Percentiles rank a stretch among this genome's conserved stretches.
Conservation (phyloP, 1,140 invertebrate species). For the Teleopsis dalmanni region DNA sequence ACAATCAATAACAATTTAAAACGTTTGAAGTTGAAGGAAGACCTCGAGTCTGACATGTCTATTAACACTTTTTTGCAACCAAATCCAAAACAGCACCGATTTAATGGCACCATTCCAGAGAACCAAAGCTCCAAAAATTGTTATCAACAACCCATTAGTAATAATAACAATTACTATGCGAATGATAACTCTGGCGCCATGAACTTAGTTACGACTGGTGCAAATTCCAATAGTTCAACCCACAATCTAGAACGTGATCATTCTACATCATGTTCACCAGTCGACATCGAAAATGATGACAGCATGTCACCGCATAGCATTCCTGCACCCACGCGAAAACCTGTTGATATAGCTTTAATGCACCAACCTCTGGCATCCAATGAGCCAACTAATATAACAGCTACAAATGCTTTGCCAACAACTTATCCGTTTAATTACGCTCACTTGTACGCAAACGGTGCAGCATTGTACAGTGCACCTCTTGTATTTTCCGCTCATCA, state of each 20-base stretch:
- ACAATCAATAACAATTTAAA: neutral
- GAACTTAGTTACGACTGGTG: slow-evolving; percentile 6
- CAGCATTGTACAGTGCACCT: slow-evolving; percentile 7
- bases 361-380: neutral
- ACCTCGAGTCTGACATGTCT: neutral
- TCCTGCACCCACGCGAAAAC: neutral
- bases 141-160: too few relatives aligned
- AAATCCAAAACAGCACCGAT: neutral
- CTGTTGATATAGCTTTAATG: neutral
- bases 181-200: slow-evolving; percentile 5
- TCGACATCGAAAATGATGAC: slow-evolving; percentile 10
- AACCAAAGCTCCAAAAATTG: too few relatives aligned
- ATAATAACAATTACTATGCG: too few relatives aligned
- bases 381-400: neutral
- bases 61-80: neutral
- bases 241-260: neutral
- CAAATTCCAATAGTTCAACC: neutral
- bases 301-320: slow-evolving; percentile 4
- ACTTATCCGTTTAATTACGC: slow-evolving; percentile 10
- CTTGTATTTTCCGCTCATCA: neutral
- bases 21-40: neutral
- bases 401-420: slow-evolving; percentile 2
- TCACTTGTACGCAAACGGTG: slow-evolving; percentile 10
- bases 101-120: neutral
- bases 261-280: slow-evolving; percentile 4